These are phyloP conservation scores for Eupleurogrammus muticus DNA, from an alignment of 2,797 vertebrate genomes.

Conservation along the genomic window DNA sequence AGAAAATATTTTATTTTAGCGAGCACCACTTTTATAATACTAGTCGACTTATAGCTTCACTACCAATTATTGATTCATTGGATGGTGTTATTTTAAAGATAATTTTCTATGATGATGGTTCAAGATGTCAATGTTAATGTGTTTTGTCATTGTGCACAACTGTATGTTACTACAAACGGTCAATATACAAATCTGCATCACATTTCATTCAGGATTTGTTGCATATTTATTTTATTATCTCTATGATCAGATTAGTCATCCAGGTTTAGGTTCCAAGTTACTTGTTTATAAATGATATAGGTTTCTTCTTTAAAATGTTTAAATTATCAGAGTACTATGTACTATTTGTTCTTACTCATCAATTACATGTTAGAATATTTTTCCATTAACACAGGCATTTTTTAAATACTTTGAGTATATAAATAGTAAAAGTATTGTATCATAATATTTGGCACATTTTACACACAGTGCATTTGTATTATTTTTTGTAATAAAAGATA, in stretches of 20 bases:
- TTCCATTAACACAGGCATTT: no score
- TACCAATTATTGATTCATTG: neutral
- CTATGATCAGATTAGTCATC: neutral
- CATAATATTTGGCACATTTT: no score
- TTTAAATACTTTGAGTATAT: no score
- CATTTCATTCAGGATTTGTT: neutral
- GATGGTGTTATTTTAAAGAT: neutral
- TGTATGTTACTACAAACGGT: neutral
- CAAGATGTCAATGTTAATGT: neutral
- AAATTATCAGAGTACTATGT: no score
- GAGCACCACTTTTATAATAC: neutral
- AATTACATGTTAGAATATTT: no score
- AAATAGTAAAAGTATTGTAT: no score
- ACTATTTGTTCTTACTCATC: no score
- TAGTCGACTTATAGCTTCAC: neutral
- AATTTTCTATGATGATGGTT: neutral
- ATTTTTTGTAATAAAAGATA: no score
- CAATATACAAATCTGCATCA: constrained; percentile 2
- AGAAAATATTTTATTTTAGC: neutral
- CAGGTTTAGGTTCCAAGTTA: no score
- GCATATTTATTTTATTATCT: neutral
- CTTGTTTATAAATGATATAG: no score
- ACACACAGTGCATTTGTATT: no score
- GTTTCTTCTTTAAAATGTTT: no score
- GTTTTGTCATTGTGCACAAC: neutral